These are phyloP conservation scores for Drosophila athabasca DNA, from an alignment of 1,140 invertebrate genomes.

Conservation along the genomic window DNA sequence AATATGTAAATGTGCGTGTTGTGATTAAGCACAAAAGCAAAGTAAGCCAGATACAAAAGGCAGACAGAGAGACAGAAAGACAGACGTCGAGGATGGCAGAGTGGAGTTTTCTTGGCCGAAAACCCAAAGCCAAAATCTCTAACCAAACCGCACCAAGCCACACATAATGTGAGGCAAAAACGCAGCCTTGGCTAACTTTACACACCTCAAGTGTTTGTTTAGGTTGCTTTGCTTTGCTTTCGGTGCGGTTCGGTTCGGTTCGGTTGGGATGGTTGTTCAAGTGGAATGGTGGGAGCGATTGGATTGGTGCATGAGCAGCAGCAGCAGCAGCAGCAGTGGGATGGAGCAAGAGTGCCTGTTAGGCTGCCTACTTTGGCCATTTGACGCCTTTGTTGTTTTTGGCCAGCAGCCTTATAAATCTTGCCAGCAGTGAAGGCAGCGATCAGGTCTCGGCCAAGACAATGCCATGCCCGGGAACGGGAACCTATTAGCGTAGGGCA, in stretches of 20 bases:
- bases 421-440: slow-evolving; percentile 44
- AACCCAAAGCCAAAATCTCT: slow-evolving; percentile 47
- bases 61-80: slow-evolving; percentile 5
- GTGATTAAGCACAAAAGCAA: slow-evolving; percentile 77
- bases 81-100: slow-evolving; percentile 11
- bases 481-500: slow-evolving; percentile 53
- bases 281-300: slow-evolving; percentile 5
- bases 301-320: background rate
- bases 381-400: slow-evolving; percentile 63
- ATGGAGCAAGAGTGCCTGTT: background rate
- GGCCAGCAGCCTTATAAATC: slow-evolving; percentile 71
- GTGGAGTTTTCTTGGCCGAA: slow-evolving; percentile 42
- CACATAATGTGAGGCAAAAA: slow-evolving; percentile 63
- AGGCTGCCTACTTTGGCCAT: slow-evolving; percentile 36
- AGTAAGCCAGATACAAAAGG: slow-evolving; percentile 53
- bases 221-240: slow-evolving; percentile 66
- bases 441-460: slow-evolving; percentile 39
- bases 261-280: slow-evolving; percentile 17
- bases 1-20: slow-evolving; percentile 82
- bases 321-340: background rate
- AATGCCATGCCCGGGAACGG: slow-evolving; percentile 31
- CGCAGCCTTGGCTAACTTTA: slow-evolving; percentile 76
- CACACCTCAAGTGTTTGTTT: slow-evolving; percentile 82
- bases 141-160: slow-evolving; percentile 44
- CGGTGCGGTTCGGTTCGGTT: background rate